Percentiles rank a stretch among this genome's conserved stretches.
Evolutionary conservation across 1,140 invertebrate genomes (phyloP).

Genomic region (Anastrepha ludens): DNA sequence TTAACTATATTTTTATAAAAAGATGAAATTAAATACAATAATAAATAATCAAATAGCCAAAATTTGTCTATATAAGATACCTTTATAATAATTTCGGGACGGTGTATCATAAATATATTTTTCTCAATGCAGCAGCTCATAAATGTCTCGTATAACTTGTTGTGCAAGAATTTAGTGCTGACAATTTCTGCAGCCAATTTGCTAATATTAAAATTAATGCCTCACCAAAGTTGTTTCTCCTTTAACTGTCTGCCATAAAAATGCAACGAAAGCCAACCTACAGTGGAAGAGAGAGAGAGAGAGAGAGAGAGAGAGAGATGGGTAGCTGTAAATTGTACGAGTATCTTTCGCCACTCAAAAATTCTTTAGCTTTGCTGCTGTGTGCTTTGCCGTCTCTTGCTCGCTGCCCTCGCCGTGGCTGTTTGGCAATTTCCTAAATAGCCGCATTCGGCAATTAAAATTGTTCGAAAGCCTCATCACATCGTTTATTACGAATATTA

Average conservation of each 20-base stretch:
- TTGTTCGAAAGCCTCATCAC: neutral
- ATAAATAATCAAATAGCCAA: too few species aligned
- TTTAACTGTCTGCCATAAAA: neutral
- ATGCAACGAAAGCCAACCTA: neutral
- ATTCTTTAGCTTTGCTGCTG: neutral
- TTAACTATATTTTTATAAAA: too few species aligned
- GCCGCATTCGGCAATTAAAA: neutral
- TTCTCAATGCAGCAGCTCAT: too few species aligned
- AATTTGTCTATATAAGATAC: too few species aligned
- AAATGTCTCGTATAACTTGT: too few species aligned
- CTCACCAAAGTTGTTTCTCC: neutral
- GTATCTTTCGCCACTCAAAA: too few species aligned
- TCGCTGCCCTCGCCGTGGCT: neutral
- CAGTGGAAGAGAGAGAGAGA: neutral
- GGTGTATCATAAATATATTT: too few species aligned
- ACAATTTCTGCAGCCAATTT: neutral
- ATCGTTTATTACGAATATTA: neutral
- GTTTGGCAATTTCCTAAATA: neutral
- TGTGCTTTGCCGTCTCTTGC: neutral
- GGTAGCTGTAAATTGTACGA: neutral
- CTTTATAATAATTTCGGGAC: too few species aligned
- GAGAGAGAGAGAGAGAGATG: neutral
- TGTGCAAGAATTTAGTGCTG: too few species aligned
- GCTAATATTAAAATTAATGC: neutral
- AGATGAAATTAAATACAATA: too few species aligned